phyloP scores from a whole-genome alignment of 2,888 invertebrate species.

The Limnephilus rhombicus region DNA sequence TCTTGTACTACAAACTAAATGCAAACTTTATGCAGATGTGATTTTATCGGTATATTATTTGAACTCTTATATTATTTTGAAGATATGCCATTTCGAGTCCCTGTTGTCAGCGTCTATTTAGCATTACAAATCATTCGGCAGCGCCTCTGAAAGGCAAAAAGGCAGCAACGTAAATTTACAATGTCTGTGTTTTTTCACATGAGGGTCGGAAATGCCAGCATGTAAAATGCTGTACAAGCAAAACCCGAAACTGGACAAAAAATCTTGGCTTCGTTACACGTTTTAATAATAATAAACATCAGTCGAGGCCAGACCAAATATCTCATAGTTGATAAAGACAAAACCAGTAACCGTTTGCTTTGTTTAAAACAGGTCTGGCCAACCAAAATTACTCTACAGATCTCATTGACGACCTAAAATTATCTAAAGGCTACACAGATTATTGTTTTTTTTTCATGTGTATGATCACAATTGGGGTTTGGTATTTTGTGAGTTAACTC shows the following conservation, averaged over 20 bases:
- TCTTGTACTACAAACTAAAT: too few relatives aligned
- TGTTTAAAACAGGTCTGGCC: not conserved
- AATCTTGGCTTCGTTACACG: slow-evolving; percentile 23
- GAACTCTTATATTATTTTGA: too few relatives aligned
- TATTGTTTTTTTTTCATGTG: too few relatives aligned
- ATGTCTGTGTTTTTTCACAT: slow-evolving; percentile 26
- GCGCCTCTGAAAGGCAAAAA: not conserved
- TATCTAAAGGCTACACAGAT: too few relatives aligned
- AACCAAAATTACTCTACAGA: too few relatives aligned
- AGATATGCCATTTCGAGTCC: not conserved
- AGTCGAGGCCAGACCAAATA: not conserved
- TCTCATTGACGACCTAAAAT: too few relatives aligned
- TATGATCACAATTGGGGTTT: too few relatives aligned
- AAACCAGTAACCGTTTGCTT: not conserved
- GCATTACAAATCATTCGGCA: not conserved
- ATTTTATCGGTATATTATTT: too few relatives aligned
- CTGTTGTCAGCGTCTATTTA: not conserved
- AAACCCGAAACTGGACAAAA: not conserved
- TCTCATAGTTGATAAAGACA: not conserved
- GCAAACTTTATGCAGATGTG: too few relatives aligned
- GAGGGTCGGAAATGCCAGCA: slow-evolving; percentile 14
- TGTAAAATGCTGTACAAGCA: not conserved
- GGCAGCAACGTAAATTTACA: slow-evolving; percentile 3
- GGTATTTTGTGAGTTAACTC: too few relatives aligned
- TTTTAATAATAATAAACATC: slow-evolving; percentile 8